These are phyloP conservation scores for Exephanes ischioxanthus DNA, from an alignment of 2,888 invertebrate genomes.

Conservation along the genomic window DNA sequence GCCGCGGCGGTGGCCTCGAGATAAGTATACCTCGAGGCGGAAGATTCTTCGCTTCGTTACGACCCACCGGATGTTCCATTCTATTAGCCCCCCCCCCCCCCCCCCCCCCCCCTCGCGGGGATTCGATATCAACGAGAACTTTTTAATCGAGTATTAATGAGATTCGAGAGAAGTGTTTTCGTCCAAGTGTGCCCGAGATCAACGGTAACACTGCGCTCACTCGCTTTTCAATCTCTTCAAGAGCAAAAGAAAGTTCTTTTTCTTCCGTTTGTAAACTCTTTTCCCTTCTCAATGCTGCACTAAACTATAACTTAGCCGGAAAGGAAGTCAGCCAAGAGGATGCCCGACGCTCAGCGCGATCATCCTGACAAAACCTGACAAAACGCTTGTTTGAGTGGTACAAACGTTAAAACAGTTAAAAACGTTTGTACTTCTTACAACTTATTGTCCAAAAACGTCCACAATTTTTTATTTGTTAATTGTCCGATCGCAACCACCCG, in stretches of 20 bases:
- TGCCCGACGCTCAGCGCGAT: neutral
- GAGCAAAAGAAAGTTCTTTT: neutral
- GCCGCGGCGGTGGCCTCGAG: conserved; percentile 17
- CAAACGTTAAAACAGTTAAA: too few relatives aligned
- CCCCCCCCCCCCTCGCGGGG: neutral
- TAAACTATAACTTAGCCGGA: neutral
- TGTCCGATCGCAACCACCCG: too few relatives aligned
- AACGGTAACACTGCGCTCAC: neutral
- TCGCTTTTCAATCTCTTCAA: conserved; percentile 19
- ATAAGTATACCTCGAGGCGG: conserved; percentile 39
- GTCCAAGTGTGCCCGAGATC: neutral
- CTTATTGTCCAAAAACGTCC: too few relatives aligned
- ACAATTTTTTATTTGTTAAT: too few relatives aligned
- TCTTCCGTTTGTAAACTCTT: neutral
- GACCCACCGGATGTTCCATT: conserved; percentile 47
- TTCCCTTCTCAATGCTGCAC: neutral
- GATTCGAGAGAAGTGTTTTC: conserved; percentile 53
- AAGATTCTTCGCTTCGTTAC: conserved; percentile 32
- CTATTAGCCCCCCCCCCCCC: conserved; percentile 30
- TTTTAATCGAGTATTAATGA: conserved; percentile 66
- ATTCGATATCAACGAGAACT: conserved; percentile 58
- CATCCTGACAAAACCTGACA: too few relatives aligned
- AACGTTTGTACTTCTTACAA: too few relatives aligned
- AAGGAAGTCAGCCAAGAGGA: neutral
- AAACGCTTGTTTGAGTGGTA: too few relatives aligned